Evolutionary conservation across 2,113 vertebrate genomes (phyloP), one percentile per base, ranked within the genome.

Genomic region (Zeus faber): DNA sequence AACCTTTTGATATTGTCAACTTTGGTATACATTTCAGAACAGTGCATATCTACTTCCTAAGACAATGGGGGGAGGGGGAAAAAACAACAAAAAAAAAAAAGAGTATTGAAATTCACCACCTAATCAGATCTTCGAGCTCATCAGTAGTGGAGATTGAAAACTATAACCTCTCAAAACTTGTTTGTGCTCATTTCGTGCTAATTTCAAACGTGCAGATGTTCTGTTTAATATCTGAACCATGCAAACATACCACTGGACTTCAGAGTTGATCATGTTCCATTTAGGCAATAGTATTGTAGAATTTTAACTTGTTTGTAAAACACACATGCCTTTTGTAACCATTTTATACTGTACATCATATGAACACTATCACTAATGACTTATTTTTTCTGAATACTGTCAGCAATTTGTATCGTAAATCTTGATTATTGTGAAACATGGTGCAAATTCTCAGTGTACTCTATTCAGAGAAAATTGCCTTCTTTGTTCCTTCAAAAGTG

Each of bases 311-410:
- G 74, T 87, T 82, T 85, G 50, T 82, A 79, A 82, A 81, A 87
- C 77, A 88, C 76, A 74, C 74, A 83, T 83, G 85, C 85, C 85
- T 90, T 89, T 88, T 86, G 72, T 84, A 84, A 83, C 73, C 74
- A 81, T 84, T 86, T 84, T 86, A 76, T 84, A 84, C 81, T 78
- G 69, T 67, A 54, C 64, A 79, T 79, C 64, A 74, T 66, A 58
- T 72, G 44, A 83, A 71, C 37, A 74, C 40, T 64, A 48, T 67
- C 61, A 76, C 41, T 41, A 49, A 68, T 51, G 60, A 22, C 67
- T 66, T 67, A 40, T 52, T 46, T 35, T 64, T 59, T 72, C 54
- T 57, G 60, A 68, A 60, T 31, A 58, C 43, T 13, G 58, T 76
- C 54, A 62, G 45, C 55, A 44, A 61, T 67, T 43, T 62, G 23